phyloP scores from a whole-genome alignment of 1,140 invertebrate species.

The Metopolophium dirhodum region DNA sequence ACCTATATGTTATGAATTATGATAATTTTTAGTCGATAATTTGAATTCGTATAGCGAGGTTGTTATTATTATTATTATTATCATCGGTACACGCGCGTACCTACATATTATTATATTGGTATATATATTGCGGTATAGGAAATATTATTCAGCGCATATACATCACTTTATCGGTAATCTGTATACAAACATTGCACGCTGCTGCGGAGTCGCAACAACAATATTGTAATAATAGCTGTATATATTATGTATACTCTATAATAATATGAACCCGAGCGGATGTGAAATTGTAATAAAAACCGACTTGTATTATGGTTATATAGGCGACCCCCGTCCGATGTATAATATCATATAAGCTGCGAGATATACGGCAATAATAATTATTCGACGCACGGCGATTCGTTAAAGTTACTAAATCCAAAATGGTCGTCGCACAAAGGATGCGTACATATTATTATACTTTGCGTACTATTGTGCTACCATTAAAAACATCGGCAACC shows the following conservation, averaged over 20 bases:
- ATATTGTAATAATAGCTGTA: not conserved
- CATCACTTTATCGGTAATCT: not conserved
- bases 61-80: too few relatives aligned
- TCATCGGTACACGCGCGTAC: not conserved
- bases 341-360: not conserved
- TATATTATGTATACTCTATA: not conserved
- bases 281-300: constrained; percentile 16
- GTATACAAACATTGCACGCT: not conserved
- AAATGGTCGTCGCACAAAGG: not conserved
- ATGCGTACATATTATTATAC: not conserved
- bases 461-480: not conserved
- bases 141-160: not conserved
- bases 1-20: not conserved
- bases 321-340: not conserved
- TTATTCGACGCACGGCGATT: constrained; percentile 1
- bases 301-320: not conserved
- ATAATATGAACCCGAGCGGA: not conserved
- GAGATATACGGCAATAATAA: not conserved
- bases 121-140: too few relatives aligned
- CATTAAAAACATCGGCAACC: constrained; percentile 25
- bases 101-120: not conserved
- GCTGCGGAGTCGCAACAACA: not conserved
- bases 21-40: not conserved
- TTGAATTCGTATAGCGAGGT: not conserved
- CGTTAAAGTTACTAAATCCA: constrained; percentile 5